Evolutionary conservation across 1,140 invertebrate genomes (phyloP).

Genomic region (Atta colombica): DNA sequence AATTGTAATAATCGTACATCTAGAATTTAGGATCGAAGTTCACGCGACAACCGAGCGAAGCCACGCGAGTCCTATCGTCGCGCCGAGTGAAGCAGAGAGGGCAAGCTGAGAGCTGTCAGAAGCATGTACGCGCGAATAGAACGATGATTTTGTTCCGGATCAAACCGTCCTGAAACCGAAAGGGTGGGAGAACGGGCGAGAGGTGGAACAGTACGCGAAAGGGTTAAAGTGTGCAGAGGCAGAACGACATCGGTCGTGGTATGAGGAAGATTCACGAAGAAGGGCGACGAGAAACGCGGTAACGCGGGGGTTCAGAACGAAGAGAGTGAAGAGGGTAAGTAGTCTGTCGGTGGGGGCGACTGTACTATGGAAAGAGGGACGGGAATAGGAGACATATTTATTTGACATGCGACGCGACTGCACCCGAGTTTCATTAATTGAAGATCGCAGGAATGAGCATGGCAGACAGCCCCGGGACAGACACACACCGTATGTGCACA

Average conservation of each 20-base stretch:
- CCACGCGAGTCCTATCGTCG: conserved; percentile 48
- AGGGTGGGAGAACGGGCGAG: not conserved
- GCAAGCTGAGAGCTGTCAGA: conserved; percentile 68
- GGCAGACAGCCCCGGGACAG: conserved; percentile 83
- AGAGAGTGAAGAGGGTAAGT: conserved; percentile 58
- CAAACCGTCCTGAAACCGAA: conserved; percentile 69
- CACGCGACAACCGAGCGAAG: conserved; percentile 23
- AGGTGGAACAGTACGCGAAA: conserved; percentile 56
- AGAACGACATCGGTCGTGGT: conserved; percentile 59
- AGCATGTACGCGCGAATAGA: conserved; percentile 73
- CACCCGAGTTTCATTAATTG: conserved; percentile 87
- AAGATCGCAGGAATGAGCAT: conserved; percentile 86
- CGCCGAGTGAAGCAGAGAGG: conserved; percentile 11
- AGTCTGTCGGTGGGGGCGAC: conserved; percentile 69
- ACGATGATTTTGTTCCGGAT: conserved; percentile 77
- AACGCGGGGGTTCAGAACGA: conserved; percentile 59
- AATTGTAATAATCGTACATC: conserved; percentile 13
- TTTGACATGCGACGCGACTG: conserved; percentile 87
- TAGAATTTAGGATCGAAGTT: conserved; percentile 54
- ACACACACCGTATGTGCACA: conserved; percentile 72
- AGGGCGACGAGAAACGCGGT: conserved; percentile 66
- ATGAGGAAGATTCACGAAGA: conserved; percentile 75
- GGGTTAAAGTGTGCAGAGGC: conserved; percentile 67
- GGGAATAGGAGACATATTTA: conserved; percentile 85
- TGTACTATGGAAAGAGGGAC: conserved; percentile 32